A percentile compares a stretch with the other conserved stretches of the same genome.
phyloP scores from a whole-genome alignment of 2,797 vertebrate species.

The Paratrypauchen microcephalus region DNA sequence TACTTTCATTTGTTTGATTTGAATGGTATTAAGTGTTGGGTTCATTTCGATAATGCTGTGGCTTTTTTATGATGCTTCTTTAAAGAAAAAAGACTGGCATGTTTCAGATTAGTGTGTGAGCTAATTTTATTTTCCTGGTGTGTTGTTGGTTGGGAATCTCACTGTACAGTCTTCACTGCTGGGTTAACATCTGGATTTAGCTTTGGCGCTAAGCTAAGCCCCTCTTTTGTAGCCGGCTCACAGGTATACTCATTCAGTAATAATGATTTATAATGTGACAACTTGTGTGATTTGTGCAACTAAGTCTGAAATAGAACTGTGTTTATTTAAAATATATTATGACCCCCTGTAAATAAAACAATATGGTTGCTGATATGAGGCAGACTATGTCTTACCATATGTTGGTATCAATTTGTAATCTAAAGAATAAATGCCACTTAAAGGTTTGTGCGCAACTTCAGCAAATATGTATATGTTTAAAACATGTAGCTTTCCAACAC shows the following conservation, averaged over 20 bases:
- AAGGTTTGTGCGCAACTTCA: background rate
- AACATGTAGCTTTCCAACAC: conserved; percentile 3
- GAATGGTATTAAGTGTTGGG: conserved; percentile 67
- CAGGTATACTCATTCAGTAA: conserved; percentile 60
- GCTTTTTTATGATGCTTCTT: conserved; percentile 67
- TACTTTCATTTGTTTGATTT: conserved; percentile 71
- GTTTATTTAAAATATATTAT: conserved; percentile 3
- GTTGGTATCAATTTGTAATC: conserved; percentile 8
- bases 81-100: conserved; percentile 62
- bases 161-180: conserved; percentile 63
- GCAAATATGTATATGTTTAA: background rate
- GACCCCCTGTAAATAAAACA: conserved; percentile 12
- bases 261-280: conserved; percentile 56
- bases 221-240: conserved; percentile 28
- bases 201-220: conserved; percentile 9
- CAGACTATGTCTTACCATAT: background rate
- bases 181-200: conserved; percentile 30
- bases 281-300: conserved; percentile 54
- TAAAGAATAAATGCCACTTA: conserved; percentile 4
- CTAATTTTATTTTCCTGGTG: conserved; percentile 43
- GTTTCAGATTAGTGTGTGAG: conserved; percentile 68
- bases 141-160: conserved; percentile 60
- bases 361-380: background rate
- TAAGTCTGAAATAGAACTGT: conserved; percentile 6
- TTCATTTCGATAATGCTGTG: conserved; percentile 68